Percentiles rank a stretch among this genome's conserved stretches.
Conservation (phyloP, 2,888 invertebrate genomes). For the Ormyrus thymus region DNA sequence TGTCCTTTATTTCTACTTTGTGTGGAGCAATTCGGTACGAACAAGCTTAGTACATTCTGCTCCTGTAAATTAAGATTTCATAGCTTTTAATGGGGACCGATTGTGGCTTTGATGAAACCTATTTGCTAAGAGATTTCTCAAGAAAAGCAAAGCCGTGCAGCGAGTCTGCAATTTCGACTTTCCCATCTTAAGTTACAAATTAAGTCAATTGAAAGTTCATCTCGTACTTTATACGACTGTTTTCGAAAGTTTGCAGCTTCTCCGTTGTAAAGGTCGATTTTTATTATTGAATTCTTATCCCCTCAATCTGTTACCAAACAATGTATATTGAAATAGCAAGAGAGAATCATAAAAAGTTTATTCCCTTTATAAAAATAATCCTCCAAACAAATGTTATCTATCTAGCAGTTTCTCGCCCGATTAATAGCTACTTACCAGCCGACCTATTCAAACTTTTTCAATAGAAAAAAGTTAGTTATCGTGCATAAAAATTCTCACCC, state of each 20-base stretch:
- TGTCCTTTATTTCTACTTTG: background rate
- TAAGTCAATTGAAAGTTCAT: constrained; percentile 39
- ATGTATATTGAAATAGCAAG: no score
- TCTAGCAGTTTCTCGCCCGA: no score
- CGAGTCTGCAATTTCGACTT: constrained; percentile 15
- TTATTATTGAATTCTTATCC: no score
- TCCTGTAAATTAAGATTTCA: constrained; percentile 5
- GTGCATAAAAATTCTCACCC: no score
- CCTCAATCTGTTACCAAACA: no score
- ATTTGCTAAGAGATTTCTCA: constrained; percentile 37
- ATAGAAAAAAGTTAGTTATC: no score
- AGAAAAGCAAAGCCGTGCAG: constrained; percentile 17
- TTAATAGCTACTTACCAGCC: background rate
- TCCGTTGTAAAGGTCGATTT: no score
- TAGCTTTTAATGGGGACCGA: constrained; percentile 3
- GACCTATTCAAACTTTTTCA: background rate
- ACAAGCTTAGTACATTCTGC: background rate
- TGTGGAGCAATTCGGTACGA: no score
- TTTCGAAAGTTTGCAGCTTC: constrained; percentile 7
- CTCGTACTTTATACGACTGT: constrained; percentile 20
- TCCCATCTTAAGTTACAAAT: constrained; percentile 21
- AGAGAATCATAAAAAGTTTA: no score
- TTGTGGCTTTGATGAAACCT: constrained; percentile 13
- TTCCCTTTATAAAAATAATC: no score
- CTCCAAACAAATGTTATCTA: no score